These are phyloP conservation scores for Maniola hyperantus DNA, from an alignment of 2,888 invertebrate genomes.

Conservation along the genomic window DNA sequence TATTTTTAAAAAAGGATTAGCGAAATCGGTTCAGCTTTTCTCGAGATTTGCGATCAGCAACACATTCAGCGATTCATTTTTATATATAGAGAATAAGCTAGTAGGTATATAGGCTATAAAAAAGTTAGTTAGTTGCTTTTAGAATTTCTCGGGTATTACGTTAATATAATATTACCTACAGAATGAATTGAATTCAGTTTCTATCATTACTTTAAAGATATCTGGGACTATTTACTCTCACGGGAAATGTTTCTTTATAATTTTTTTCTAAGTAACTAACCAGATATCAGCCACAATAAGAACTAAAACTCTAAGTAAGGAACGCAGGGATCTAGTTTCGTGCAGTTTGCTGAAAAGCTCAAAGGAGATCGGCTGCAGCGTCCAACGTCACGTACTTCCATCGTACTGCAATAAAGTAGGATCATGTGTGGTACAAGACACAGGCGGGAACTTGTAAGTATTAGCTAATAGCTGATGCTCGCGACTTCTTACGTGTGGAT, in stretches of 20 bases:
- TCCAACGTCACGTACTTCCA: slow-evolving; percentile 30
- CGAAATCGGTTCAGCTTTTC: too few species aligned
- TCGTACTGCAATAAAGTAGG: slow-evolving; percentile 34
- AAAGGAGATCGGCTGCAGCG: slow-evolving; percentile 31
- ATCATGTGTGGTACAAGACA: slow-evolving; percentile 17
- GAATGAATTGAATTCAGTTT: background rate
- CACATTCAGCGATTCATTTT: too few species aligned
- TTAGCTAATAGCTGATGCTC: too few species aligned
- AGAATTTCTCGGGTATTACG: background rate
- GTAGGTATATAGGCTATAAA: too few species aligned
- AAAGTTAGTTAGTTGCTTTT: too few species aligned
- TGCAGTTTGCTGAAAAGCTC: slow-evolving; percentile 35
- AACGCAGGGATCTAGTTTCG: slow-evolving; percentile 14
- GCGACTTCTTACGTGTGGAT: too few species aligned
- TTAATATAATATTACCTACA: background rate
- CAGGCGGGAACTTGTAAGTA: slow-evolving; percentile 4
- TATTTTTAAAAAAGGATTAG: too few species aligned
- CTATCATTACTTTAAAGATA: too few species aligned
- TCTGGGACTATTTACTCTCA: too few species aligned
- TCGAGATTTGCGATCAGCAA: too few species aligned
- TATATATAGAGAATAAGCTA: too few species aligned
- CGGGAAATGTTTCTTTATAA: background rate
- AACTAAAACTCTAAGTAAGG: background rate
- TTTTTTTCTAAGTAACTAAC: background rate
- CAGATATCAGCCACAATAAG: background rate